A percentile compares a stretch with the other conserved stretches of the same genome.
Conservation (phyloP, 2,113 vertebrate species). For the Acanthochromis polyacanthus region DNA sequence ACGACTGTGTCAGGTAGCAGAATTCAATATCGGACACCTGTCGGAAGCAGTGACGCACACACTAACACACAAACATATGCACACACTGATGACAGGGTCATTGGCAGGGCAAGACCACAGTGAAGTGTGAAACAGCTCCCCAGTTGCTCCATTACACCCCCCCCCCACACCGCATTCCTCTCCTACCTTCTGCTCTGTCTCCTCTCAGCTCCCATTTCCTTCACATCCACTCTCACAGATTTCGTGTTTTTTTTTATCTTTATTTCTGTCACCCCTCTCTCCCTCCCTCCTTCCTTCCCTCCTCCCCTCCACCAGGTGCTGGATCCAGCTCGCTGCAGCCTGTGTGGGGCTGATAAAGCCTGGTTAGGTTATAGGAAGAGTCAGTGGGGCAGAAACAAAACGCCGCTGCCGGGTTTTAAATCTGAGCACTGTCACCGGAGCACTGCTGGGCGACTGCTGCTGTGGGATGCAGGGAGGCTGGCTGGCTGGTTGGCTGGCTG, state of each 20-base stretch:
- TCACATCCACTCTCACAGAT: neutral
- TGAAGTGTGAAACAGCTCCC: slow-evolving; percentile 65
- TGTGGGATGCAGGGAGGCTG: slow-evolving; percentile 33
- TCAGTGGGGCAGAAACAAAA: slow-evolving; percentile 71
- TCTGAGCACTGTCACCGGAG: slow-evolving; percentile 60
- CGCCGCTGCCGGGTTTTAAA: slow-evolving; percentile 62
- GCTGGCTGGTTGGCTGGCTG: slow-evolving; percentile 30
- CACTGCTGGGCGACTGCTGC: slow-evolving; percentile 41
- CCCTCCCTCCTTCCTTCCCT: neutral
- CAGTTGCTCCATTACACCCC: slow-evolving; percentile 55
- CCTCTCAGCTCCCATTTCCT: slow-evolving; percentile 19
- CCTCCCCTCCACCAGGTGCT: slow-evolving; percentile 14
- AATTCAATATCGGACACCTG: slow-evolving; percentile 66
- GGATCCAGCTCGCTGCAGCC: slow-evolving; percentile 53
- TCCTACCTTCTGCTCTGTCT: slow-evolving; percentile 22
- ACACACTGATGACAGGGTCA: slow-evolving; percentile 64
- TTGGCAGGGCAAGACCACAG: slow-evolving; percentile 56
- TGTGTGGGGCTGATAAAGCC: slow-evolving; percentile 70
- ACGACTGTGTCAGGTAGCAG: slow-evolving; percentile 54
- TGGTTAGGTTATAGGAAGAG: slow-evolving; percentile 55
- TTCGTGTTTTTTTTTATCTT: neutral
- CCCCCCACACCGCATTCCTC: slow-evolving; percentile 7
- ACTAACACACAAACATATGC: slow-evolving; percentile 23
- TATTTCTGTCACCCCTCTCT: slow-evolving; percentile 14
- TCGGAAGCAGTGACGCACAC: slow-evolving; percentile 38